Evolutionary conservation across 1,140 invertebrate species (phyloP).

Genomic region (Caerostris extrusa): DNA sequence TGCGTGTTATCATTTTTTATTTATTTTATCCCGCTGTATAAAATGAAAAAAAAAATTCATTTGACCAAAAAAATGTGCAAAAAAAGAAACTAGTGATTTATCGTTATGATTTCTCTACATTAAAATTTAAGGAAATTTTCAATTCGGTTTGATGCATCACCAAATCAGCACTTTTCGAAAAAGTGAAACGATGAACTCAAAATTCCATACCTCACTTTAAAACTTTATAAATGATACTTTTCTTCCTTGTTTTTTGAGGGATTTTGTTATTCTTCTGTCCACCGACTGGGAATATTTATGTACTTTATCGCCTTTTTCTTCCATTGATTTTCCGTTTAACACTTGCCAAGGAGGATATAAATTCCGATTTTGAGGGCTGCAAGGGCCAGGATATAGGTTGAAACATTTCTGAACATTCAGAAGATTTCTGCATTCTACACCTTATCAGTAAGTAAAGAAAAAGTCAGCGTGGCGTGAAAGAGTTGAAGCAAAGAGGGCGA

Average conservation of each 20-base stretch:
- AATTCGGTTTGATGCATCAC: too few species aligned
- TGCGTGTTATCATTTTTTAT: too few species aligned
- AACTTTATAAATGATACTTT: too few species aligned
- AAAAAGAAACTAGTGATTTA: too few species aligned
- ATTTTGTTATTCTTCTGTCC: neutral
- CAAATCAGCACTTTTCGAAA: too few species aligned
- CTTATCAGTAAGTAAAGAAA: constrained; percentile 32
- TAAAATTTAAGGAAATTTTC: too few species aligned
- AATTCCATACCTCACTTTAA: constrained; percentile 29
- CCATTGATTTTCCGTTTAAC: constrained; percentile 51
- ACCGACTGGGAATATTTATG: constrained; percentile 38
- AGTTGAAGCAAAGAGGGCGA: constrained; percentile 3
- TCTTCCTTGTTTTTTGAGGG: constrained; percentile 17
- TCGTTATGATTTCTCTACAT: too few species aligned
- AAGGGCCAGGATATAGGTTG: neutral
- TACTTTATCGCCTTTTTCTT: constrained; percentile 4
- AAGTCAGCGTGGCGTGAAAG: neutral
- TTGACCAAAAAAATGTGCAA: too few species aligned
- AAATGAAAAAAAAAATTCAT: too few species aligned
- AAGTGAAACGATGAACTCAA: constrained; percentile 18
- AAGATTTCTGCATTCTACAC: too few species aligned
- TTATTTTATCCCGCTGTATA: too few species aligned
- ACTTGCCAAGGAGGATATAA: constrained; percentile 37
- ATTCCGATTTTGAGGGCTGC: constrained; percentile 24
- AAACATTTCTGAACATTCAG: neutral